Percentiles rank a stretch among this genome's conserved stretches.
phyloP scores from a whole-genome alignment of 2,888 invertebrate species.

The Sinohyriopsis cumingii region DNA sequence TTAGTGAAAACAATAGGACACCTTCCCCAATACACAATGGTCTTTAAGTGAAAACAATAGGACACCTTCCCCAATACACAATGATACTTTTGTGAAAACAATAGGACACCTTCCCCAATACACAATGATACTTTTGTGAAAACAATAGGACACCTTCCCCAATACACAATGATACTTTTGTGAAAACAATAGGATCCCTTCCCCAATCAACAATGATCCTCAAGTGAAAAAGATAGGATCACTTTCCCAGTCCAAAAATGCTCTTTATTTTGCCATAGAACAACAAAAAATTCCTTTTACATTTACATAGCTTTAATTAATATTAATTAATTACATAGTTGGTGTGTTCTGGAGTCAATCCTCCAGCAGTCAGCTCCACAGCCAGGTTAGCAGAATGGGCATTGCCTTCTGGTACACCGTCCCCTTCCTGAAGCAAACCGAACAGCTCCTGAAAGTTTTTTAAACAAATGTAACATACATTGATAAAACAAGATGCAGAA shows the following conservation, averaged over 20 bases:
- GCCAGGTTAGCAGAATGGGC: slow-evolving; percentile 58
- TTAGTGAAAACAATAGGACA: no score
- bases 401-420: slow-evolving; percentile 51
- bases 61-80: no score
- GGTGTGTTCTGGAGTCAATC: slow-evolving; percentile 64
- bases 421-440: slow-evolving; percentile 56
- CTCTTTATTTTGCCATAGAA: background rate
- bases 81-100: no score
- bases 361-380: slow-evolving; percentile 69
- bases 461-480: background rate
- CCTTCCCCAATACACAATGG: no score
- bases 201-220: background rate
- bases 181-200: no score
- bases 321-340: slow-evolving; percentile 57
- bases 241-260: background rate
- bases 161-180: no score
- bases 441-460: slow-evolving; percentile 63
- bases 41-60: no score
- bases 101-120: no score
- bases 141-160: no score
- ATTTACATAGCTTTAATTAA: background rate
- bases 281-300: background rate
- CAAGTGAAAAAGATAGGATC: background rate
- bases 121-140: no score
- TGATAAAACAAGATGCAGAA: background rate